A percentile compares a stretch with the other conserved stretches of the same genome.
Conservation (phyloP, 2,113 vertebrate species). For the Drymodes brunneopygia region DNA sequence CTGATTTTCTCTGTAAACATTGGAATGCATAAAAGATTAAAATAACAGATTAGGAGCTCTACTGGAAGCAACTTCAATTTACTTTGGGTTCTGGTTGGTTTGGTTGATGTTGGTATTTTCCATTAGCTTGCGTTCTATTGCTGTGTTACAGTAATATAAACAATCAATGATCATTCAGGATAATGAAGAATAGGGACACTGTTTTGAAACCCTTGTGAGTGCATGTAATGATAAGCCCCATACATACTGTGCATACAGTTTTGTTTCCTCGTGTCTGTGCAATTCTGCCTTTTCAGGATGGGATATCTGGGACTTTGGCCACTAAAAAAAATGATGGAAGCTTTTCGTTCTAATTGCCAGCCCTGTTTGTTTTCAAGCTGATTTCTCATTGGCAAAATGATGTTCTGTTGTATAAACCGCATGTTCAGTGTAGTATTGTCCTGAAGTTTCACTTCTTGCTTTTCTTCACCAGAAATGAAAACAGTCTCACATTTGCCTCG, state of each 20-base stretch:
- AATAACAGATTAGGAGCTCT: neutral
- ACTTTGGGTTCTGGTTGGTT: neutral
- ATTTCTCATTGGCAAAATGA: neutral
- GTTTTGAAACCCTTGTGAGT: neutral
- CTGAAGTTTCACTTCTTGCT: neutral
- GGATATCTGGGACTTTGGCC: neutral
- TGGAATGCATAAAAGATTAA: constrained; percentile 18
- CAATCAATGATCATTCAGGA: neutral
- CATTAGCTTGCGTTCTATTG: neutral
- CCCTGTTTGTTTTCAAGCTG: neutral
- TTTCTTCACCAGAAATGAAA: neutral
- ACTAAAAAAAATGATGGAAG: neutral
- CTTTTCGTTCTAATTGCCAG: neutral
- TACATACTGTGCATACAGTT: neutral
- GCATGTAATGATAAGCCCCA: neutral
- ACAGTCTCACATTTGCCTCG: neutral
- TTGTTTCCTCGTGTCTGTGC: neutral
- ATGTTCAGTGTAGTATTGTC: neutral
- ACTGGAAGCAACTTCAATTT: constrained; percentile 4
- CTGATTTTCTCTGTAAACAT: constrained; percentile 14
- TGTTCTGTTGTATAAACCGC: neutral
- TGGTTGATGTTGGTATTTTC: neutral
- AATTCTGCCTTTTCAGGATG: neutral
- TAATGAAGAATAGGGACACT: neutral
- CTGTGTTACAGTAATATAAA: neutral